phyloP scores from a whole-genome alignment of 2,888 invertebrate genomes.

The Chaetogeoica ovagalla region DNA sequence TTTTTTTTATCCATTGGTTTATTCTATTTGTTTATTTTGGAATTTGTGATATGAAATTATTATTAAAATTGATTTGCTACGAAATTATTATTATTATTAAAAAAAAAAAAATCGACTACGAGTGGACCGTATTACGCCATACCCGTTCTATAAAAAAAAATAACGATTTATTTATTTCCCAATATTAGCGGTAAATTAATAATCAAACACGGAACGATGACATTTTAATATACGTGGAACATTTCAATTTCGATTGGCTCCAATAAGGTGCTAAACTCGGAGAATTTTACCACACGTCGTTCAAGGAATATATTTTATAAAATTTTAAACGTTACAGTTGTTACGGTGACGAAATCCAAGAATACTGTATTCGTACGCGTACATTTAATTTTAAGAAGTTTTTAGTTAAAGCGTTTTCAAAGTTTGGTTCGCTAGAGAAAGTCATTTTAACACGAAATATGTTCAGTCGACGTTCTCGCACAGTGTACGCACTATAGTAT shows the following conservation, averaged over 20 bases:
- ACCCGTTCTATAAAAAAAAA: not conserved
- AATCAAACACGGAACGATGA: not conserved
- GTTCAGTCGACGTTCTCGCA: not conserved
- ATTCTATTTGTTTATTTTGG: too few species aligned
- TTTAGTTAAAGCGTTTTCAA: conserved; percentile 17
- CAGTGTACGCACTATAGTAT: not conserved
- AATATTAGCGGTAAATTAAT: not conserved
- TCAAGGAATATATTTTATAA: not conserved
- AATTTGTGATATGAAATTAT: too few species aligned
- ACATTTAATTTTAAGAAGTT: conserved; percentile 26
- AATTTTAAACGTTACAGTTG: not conserved
- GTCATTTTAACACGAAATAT: conserved; percentile 27
- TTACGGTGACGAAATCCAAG: not conserved
- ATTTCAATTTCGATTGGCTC: conserved; percentile 16
- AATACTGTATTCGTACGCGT: conserved; percentile 16
- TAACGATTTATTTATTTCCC: too few species aligned
- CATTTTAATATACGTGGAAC: not conserved
- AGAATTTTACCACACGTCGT: conserved; percentile 4
- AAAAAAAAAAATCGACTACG: not conserved
- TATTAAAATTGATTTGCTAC: too few species aligned
- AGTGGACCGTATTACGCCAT: too few species aligned
- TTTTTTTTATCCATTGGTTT: too few species aligned
- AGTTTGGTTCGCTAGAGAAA: conserved; percentile 1
- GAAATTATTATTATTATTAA: not conserved
- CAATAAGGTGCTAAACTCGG: not conserved